Evolutionary conservation across 2,797 vertebrate species (phyloP).

Genomic region (Ctenosaura bakeri): DNA sequence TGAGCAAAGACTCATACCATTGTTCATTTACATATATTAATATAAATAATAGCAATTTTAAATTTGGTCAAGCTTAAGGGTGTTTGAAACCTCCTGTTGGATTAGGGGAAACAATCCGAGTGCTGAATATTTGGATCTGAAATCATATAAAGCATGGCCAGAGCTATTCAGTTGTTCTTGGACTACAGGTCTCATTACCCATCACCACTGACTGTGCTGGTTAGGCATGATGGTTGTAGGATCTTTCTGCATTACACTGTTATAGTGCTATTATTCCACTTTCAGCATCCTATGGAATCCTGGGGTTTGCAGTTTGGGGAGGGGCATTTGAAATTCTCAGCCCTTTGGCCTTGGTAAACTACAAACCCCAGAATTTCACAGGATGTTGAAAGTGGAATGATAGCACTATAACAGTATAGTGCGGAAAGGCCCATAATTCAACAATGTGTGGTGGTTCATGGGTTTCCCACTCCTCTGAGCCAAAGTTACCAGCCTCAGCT

Average conservation of each 20-base stretch:
- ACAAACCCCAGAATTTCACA: too few species aligned
- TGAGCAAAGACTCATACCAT: not conserved
- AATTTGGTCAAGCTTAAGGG: not conserved
- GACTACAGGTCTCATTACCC: not conserved
- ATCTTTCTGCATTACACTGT: too few species aligned
- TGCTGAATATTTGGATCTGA: not conserved
- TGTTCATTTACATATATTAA: slow-evolving; percentile 4
- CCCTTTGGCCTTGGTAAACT: too few species aligned
- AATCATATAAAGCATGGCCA: slow-evolving; percentile 26
- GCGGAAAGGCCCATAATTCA: not conserved
- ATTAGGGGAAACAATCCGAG: not conserved
- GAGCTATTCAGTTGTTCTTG: not conserved
- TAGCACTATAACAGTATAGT: too few species aligned
- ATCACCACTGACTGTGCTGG: not conserved
- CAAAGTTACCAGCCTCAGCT: not conserved
- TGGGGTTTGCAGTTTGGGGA: too few species aligned
- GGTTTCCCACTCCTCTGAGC: not conserved
- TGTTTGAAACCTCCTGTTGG: slow-evolving; percentile 1
- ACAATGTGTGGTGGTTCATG: not conserved
- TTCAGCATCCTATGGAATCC: too few species aligned
- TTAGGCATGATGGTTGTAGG: not conserved
- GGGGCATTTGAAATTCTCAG: too few species aligned
- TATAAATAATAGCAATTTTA: slow-evolving; percentile 9
- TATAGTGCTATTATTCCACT: too few species aligned
- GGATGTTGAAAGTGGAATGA: too few species aligned